Evolutionary conservation across 1,140 invertebrate species (phyloP).

Genomic region (Formica selysi): DNA sequence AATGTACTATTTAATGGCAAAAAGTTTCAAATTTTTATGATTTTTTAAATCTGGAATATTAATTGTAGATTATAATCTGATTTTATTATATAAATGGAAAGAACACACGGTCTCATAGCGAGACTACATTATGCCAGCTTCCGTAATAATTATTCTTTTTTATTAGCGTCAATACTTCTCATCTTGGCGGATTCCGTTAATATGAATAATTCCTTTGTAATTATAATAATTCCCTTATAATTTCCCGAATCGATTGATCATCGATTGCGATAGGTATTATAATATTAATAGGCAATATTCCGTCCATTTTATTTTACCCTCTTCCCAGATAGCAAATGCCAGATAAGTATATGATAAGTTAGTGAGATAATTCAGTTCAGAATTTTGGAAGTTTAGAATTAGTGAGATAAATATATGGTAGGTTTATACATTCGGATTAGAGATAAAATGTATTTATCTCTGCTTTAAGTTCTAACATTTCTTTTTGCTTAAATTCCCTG

Average conservation of each 20-base stretch:
- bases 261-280: conserved; percentile 34
- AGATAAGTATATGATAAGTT: not conserved
- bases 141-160: not conserved
- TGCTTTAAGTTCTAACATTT: not conserved
- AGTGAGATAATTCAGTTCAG: too few species aligned
- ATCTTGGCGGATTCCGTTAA: not conserved
- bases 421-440: conserved; percentile 12
- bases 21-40: not conserved
- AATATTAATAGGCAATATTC: conserved; percentile 42
- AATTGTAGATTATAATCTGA: not conserved
- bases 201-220: conserved; percentile 39
- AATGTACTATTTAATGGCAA: not conserved
- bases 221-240: too few species aligned
- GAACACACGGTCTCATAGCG: not conserved
- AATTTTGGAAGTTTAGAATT: too few species aligned
- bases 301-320: conserved; percentile 23
- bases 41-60: not conserved
- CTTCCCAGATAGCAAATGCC: not conserved
- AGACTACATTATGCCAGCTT: not conserved
- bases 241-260: conserved; percentile 25
- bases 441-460: conserved; percentile 36
- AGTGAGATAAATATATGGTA: not conserved
- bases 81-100: not conserved
- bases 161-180: conserved; percentile 25
- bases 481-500: conserved; percentile 4